phyloP scores from a whole-genome alignment of 2,888 invertebrate species.

The Synanthedon formicaeformis region DNA sequence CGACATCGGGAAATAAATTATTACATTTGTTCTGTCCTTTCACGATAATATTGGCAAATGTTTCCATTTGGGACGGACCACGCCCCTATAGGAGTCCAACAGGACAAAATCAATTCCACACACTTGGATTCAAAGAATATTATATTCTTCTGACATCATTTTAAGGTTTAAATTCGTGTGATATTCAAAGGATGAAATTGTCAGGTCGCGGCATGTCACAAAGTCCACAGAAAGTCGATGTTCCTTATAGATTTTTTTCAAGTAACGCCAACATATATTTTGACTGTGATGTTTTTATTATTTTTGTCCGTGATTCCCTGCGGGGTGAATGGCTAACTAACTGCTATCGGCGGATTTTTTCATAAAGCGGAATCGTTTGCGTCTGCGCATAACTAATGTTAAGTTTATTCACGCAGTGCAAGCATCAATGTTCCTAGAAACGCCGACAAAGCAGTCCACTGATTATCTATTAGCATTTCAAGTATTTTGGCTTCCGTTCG shows the following conservation, averaged over 20 bases:
- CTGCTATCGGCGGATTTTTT: slow-evolving; percentile 43
- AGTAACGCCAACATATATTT: slow-evolving; percentile 61
- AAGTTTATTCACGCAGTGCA: slow-evolving; percentile 24
- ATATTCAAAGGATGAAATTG: slow-evolving; percentile 4
- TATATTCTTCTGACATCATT: not conserved
- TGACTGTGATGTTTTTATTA: slow-evolving; percentile 71
- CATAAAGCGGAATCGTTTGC: slow-evolving; percentile 30
- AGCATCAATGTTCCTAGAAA: slow-evolving; percentile 39
- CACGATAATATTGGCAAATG: slow-evolving; percentile 71
- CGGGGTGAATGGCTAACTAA: slow-evolving; percentile 45
- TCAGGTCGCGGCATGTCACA: slow-evolving; percentile 51
- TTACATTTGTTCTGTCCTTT: slow-evolving; percentile 68
- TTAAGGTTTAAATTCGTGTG: not conserved
- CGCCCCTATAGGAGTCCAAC: slow-evolving; percentile 49
- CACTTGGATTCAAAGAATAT: not conserved
- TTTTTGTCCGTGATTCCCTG: slow-evolving; percentile 61
- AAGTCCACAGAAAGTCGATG: slow-evolving; percentile 59
- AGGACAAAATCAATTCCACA: slow-evolving; percentile 20
- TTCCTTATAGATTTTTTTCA: slow-evolving; percentile 54
- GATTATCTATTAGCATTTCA: slow-evolving; percentile 58
- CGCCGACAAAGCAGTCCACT: slow-evolving; percentile 51
- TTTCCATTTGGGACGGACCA: slow-evolving; percentile 66
- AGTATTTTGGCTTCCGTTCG: slow-evolving; percentile 64
- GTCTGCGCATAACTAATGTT: slow-evolving; percentile 41
- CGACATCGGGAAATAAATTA: slow-evolving; percentile 68